Conservation (phyloP, 1,140 invertebrate genomes). For the Drosophila insularis region DNA sequence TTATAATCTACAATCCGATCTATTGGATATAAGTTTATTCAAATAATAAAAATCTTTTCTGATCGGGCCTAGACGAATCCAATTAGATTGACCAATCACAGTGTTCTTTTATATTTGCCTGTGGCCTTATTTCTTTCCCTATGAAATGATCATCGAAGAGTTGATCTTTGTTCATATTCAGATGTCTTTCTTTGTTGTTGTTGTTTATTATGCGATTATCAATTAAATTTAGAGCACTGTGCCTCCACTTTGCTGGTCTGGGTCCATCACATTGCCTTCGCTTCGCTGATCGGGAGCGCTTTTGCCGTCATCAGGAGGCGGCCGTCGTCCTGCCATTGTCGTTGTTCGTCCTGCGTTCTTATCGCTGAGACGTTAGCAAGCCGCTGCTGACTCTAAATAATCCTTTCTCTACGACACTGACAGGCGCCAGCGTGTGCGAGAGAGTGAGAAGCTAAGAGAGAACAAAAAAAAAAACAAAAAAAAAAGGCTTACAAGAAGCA, state of each 20-base stretch:
- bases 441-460: not conserved
- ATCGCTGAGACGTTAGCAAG: slow-evolving; percentile 76
- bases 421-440: slow-evolving; percentile 14
- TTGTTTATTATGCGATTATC: too few relatives aligned
- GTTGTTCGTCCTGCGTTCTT: slow-evolving; percentile 70
- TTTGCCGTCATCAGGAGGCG: slow-evolving; percentile 48
- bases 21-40: too few relatives aligned
- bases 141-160: too few relatives aligned
- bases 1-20: too few relatives aligned
- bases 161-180: too few relatives aligned
- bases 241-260: not conserved
- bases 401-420: slow-evolving; percentile 72
- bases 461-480: slow-evolving; percentile 31
- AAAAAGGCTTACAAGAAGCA: slow-evolving; percentile 46
- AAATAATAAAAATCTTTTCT: too few relatives aligned
- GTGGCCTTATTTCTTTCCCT: too few relatives aligned
- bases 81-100: too few relatives aligned
- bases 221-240: not conserved
- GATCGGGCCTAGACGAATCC: too few relatives aligned
- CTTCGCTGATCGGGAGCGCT: slow-evolving; percentile 48
- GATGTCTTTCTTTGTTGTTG: too few relatives aligned
- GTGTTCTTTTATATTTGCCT: too few relatives aligned
- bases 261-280: slow-evolving; percentile 1
- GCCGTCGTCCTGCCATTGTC: slow-evolving; percentile 53
- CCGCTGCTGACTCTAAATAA: slow-evolving; percentile 79